phyloP scores from a whole-genome alignment of 2,113 vertebrate species.

The Athene cunicularia region DNA sequence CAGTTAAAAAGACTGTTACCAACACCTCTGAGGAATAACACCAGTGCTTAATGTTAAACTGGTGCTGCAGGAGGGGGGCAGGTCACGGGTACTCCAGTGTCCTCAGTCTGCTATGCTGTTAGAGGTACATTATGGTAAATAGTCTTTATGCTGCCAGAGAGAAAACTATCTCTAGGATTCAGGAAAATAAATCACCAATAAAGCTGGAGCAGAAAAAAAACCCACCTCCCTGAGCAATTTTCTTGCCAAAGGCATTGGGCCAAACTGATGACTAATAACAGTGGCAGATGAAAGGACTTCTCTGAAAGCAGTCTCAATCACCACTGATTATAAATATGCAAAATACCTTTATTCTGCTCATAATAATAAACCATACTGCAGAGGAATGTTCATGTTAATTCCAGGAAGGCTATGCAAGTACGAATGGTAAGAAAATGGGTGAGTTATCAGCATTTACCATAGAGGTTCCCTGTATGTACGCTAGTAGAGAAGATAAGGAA shows the following conservation, averaged over 20 bases:
- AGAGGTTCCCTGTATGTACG: background rate
- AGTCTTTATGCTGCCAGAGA: conserved; percentile 3
- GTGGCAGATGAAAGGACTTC: background rate
- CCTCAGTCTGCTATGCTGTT: background rate
- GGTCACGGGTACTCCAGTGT: background rate
- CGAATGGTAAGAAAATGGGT: background rate
- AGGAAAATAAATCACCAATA: background rate
- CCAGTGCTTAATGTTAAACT: background rate
- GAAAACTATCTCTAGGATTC: background rate
- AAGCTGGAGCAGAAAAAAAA: background rate
- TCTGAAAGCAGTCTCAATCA: background rate
- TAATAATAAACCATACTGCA: background rate
- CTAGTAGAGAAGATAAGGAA: conserved; percentile 3
- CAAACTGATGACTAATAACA: conserved; percentile 20
- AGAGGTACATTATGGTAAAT: background rate
- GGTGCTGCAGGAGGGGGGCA: background rate
- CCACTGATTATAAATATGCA: conserved; percentile 17
- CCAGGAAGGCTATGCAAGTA: conserved; percentile 16
- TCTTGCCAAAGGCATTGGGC: conserved; percentile 9
- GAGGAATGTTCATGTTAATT: background rate
- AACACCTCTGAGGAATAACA: background rate
- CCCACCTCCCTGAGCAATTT: background rate
- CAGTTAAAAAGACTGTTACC: background rate
- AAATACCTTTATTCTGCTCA: conserved; percentile 32
- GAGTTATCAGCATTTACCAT: background rate